Evolutionary conservation across 2,888 invertebrate species (phyloP).

Genomic region (Toxonevra muliebris): DNA sequence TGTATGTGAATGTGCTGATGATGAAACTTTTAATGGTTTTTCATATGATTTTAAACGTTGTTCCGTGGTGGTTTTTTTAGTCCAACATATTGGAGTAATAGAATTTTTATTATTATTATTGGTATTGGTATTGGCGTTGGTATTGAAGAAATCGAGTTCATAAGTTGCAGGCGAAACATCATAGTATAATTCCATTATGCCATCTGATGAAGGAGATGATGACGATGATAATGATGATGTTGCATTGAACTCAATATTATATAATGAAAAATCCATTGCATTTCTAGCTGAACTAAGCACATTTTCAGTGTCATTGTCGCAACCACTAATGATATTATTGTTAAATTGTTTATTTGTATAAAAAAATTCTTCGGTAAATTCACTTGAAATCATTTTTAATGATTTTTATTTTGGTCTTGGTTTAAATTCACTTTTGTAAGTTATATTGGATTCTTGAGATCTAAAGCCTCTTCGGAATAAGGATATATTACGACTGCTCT

Average conservation of each 20-base stretch:
- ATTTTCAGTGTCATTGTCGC: slow-evolving; percentile 1
- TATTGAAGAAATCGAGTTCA: too few relatives aligned
- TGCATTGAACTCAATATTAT: slow-evolving; percentile 36
- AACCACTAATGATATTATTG: slow-evolving; percentile 5
- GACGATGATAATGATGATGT: slow-evolving; percentile 8
- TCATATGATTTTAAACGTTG: too few relatives aligned
- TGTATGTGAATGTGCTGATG: neutral
- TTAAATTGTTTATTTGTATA: slow-evolving; percentile 24
- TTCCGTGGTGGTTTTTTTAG: too few relatives aligned
- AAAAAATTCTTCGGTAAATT: slow-evolving; percentile 46
- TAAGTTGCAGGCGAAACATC: too few relatives aligned
- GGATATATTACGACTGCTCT: too few relatives aligned
- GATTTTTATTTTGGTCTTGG: neutral
- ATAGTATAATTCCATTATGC: neutral
- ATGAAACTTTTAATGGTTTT: too few relatives aligned
- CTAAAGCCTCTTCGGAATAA: too few relatives aligned
- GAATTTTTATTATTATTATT: too few relatives aligned
- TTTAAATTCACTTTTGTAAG: too few relatives aligned
- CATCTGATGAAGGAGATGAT: slow-evolving; percentile 3
- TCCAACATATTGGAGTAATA: too few relatives aligned
- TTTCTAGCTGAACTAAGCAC: neutral
- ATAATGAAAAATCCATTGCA: slow-evolving; percentile 23
- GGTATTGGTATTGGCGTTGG: too few relatives aligned
- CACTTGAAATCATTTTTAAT: slow-evolving; percentile 44
- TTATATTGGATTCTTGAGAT: too few relatives aligned